Percentiles rank a stretch among this genome's conserved stretches.
These are phyloP conservation scores for Arenaria interpres DNA, from an alignment of 2,113 vertebrate genomes.

Conservation along the genomic window DNA sequence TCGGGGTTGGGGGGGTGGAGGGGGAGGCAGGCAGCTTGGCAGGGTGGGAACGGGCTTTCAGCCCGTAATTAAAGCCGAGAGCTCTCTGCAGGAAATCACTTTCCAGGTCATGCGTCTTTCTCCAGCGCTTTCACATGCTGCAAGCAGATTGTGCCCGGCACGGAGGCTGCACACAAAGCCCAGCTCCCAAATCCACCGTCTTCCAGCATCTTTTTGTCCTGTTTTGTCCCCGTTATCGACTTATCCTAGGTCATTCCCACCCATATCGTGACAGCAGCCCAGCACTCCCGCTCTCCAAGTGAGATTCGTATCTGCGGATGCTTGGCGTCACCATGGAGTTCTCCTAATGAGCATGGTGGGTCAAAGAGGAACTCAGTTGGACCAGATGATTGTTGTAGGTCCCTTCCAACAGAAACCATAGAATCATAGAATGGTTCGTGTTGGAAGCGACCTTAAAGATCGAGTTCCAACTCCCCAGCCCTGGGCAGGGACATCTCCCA, in stretches of 20 bases:
- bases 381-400: neutral
- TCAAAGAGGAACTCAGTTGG: neutral
- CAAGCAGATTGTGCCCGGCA: neutral
- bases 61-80: neutral
- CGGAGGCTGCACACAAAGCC: neutral
- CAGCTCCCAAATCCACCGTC: neutral
- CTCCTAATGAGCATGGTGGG: neutral
- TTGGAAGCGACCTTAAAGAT: too few species aligned
- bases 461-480: too few species aligned
- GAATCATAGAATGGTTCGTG: too few species aligned
- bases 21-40: neutral
- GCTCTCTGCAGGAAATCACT: neutral
- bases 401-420: neutral
- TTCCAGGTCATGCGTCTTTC: neutral
- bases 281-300: neutral
- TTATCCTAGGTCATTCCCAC: neutral
- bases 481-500: too few species aligned
- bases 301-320: neutral
- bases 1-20: neutral
- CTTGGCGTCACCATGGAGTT: neutral
- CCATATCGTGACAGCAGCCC: neutral
- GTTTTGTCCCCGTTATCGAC: neutral
- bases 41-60: neutral
- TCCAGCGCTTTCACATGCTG: neutral
- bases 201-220: rapidly evolving